Evolutionary conservation across 2,888 invertebrate species (phyloP).

Genomic region (Oscheius onirici): DNA sequence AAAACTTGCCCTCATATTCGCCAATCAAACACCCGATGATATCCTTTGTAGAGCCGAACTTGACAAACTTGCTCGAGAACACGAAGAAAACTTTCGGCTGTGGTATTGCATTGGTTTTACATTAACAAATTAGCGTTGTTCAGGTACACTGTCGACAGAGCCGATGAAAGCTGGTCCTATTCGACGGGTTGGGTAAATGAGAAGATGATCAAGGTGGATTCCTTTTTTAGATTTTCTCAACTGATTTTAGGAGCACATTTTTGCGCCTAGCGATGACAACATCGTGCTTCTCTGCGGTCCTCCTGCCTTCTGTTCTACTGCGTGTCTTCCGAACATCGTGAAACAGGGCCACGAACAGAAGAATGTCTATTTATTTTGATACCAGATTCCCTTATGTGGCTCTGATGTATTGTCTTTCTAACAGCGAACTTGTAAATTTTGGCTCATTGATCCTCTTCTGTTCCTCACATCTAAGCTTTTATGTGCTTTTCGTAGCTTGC

Average conservation of each 20-base stretch:
- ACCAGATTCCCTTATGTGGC: background rate
- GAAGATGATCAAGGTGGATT: slow-evolving; percentile 81
- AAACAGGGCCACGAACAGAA: slow-evolving; percentile 80
- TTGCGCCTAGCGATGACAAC: slow-evolving; percentile 81
- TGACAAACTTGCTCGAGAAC: slow-evolving; percentile 60
- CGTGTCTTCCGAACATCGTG: slow-evolving; percentile 89
- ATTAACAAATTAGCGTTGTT: slow-evolving; percentile 75
- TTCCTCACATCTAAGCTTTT: too few species aligned
- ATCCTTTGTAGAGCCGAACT: slow-evolving; percentile 82
- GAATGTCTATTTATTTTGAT: background rate
- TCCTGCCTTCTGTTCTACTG: slow-evolving; percentile 94
- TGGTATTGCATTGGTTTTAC: slow-evolving; percentile 76
- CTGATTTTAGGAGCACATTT: slow-evolving; percentile 79
- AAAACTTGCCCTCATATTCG: slow-evolving; percentile 85
- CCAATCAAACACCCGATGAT: slow-evolving; percentile 93
- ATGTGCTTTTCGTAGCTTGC: too few species aligned
- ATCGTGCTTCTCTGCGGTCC: slow-evolving; percentile 95
- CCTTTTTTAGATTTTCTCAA: background rate
- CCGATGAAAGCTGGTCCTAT: slow-evolving; percentile 62
- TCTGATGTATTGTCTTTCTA: too few species aligned
- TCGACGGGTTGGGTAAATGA: slow-evolving; percentile 85
- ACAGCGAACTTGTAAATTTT: too few species aligned
- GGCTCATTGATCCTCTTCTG: too few species aligned
- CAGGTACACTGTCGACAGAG: background rate
- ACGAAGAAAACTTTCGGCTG: slow-evolving; percentile 54